Conservation (phyloP, 2,888 invertebrate species). For the Harpalus rubripes region DNA sequence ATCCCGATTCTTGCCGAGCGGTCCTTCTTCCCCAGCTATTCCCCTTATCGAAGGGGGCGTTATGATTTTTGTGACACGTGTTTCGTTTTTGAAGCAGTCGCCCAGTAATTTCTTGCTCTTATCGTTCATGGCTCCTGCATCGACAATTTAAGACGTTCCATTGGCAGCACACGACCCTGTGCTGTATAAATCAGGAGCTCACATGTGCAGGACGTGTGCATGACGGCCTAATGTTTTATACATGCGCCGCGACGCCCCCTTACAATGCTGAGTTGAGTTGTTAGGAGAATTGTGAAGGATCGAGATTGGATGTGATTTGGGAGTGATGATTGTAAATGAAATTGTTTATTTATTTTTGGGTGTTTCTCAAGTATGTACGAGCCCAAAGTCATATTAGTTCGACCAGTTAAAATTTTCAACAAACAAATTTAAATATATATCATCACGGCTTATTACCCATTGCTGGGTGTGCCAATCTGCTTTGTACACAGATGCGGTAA, state of each 20-base stretch:
- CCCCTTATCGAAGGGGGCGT: conserved; percentile 59
- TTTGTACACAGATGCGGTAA: too few relatives aligned
- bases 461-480: too few relatives aligned
- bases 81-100: conserved; percentile 61
- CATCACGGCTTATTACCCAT: too few relatives aligned
- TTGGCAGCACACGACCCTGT: conserved; percentile 43
- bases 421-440: too few relatives aligned
- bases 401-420: too few relatives aligned
- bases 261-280: background rate
- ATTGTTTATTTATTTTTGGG: too few relatives aligned
- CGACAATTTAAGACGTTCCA: conserved; percentile 10
- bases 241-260: conserved; percentile 57
- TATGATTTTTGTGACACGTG: conserved; percentile 67
- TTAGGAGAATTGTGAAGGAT: conserved; percentile 1
- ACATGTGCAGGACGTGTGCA: conserved; percentile 65
- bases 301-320: conserved; percentile 7
- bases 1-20: conserved; percentile 33
- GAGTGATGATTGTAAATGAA: background rate
- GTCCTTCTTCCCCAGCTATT: conserved; percentile 27
- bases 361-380: too few relatives aligned
- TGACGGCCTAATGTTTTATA: conserved; percentile 67
- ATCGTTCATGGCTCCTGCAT: background rate
- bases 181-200: conserved; percentile 65
- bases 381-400: too few relatives aligned
- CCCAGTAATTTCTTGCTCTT: conserved; percentile 22